Conservation (phyloP, 2,113 vertebrate species). For the Oceanites oceanicus region DNA sequence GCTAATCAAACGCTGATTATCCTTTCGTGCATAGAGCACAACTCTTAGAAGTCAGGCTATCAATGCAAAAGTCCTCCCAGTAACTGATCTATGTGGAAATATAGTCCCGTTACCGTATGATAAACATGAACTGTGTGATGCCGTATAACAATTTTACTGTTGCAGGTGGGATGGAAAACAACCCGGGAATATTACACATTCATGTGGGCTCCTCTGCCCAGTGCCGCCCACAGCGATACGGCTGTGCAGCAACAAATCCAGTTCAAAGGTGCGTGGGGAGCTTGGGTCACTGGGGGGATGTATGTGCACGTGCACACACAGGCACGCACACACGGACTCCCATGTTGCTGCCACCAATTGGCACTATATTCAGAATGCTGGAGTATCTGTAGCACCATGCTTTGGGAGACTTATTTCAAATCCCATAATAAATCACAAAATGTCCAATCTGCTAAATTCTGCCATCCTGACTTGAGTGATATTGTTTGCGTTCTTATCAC, state of each 20-base stretch:
- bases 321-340: neutral
- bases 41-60: neutral
- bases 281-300: rapidly evolving
- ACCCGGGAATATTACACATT: constrained; percentile 74
- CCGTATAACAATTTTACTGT: neutral
- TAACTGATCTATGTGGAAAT: neutral
- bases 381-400: rapidly evolving
- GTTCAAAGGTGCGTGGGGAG: constrained; percentile 71
- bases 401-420: neutral
- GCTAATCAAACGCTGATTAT: neutral
- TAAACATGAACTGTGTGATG: neutral
- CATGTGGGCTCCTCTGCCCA: constrained; percentile 64
- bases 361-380: rapidly evolving
- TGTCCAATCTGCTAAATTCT: neutral
- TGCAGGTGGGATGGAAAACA: constrained; percentile 79
- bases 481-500: neutral
- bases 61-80: neutral
- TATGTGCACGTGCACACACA: rapidly evolving
- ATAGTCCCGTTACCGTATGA: neutral
- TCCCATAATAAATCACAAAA: neutral
- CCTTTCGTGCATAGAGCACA: neutral
- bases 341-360: neutral
- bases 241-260: constrained; percentile 43
- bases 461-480: neutral
- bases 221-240: neutral